These are phyloP conservation scores for Notiomystis cincta DNA, from an alignment of 2,113 vertebrate genomes.

Conservation along the genomic window DNA sequence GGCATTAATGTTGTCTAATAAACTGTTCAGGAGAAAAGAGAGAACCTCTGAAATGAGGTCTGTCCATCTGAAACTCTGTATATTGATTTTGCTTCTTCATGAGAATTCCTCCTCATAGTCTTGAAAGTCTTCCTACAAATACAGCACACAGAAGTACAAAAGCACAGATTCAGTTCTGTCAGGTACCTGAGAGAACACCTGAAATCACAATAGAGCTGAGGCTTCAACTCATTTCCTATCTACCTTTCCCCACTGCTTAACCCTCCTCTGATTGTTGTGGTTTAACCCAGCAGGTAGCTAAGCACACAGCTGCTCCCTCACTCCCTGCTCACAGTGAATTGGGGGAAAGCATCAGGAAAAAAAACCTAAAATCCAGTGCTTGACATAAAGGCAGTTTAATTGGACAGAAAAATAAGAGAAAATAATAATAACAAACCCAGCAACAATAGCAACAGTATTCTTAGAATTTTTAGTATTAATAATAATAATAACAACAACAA, in stretches of 20 bases:
- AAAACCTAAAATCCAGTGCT: not conserved
- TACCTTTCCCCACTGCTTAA: not conserved
- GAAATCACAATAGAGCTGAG: not conserved
- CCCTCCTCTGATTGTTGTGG: not conserved
- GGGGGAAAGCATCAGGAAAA: not conserved
- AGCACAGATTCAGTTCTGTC: not conserved
- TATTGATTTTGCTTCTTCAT: not conserved
- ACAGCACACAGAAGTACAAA: not conserved
- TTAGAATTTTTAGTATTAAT: not conserved
- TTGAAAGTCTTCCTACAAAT: not conserved
- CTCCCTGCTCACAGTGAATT: rapidly evolving
- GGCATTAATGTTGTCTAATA: not conserved
- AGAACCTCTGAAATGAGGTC: not conserved
- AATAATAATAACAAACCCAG: not conserved
- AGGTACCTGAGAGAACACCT: not conserved
- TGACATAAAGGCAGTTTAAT: not conserved
- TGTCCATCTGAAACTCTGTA: not conserved
- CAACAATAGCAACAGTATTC: not conserved
- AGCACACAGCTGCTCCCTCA: not conserved
- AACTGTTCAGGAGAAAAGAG: not conserved
- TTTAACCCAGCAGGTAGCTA: not conserved
- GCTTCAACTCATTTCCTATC: not conserved
- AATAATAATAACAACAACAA: rapidly evolving
- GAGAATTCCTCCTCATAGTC: not conserved
- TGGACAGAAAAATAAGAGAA: not conserved